Conservation (phyloP, 2,113 vertebrate genomes). For the Elephantulus edwardii region DNA sequence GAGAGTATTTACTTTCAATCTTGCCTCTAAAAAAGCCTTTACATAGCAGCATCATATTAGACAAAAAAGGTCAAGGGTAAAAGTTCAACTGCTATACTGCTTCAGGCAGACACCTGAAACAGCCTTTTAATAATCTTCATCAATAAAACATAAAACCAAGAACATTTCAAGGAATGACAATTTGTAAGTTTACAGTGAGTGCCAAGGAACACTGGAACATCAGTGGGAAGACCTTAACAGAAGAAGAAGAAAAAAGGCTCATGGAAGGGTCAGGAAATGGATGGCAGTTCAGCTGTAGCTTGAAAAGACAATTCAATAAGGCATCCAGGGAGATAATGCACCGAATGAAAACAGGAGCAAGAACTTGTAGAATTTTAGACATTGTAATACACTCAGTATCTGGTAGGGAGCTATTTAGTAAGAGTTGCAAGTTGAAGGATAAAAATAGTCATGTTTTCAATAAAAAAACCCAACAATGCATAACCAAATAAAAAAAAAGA, state of each 20-base stretch:
- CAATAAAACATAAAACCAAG: background rate
- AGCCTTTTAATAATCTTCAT: background rate
- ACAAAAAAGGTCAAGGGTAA: background rate
- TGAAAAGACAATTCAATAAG: background rate
- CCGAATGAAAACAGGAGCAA: background rate
- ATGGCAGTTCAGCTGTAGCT: background rate
- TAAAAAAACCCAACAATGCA: too few species aligned
- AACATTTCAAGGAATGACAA: background rate
- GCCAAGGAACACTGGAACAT: background rate
- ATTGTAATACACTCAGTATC: background rate
- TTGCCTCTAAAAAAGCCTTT: background rate
- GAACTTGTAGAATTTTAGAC: background rate
- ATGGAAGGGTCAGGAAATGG: background rate
- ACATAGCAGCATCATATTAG: background rate
- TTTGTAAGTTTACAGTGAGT: background rate
- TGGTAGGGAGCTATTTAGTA: rapidly evolving
- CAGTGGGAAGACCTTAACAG: background rate
- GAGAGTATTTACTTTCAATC: background rate
- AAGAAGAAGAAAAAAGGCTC: background rate
- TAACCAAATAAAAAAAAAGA: too few species aligned
- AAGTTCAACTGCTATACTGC: background rate
- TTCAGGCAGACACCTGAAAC: background rate
- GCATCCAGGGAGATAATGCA: background rate
- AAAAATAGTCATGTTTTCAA: background rate
- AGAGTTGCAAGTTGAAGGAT: background rate